Conservation (phyloP, 1,140 invertebrate genomes). For the Eriocheir sinensis region DNA sequence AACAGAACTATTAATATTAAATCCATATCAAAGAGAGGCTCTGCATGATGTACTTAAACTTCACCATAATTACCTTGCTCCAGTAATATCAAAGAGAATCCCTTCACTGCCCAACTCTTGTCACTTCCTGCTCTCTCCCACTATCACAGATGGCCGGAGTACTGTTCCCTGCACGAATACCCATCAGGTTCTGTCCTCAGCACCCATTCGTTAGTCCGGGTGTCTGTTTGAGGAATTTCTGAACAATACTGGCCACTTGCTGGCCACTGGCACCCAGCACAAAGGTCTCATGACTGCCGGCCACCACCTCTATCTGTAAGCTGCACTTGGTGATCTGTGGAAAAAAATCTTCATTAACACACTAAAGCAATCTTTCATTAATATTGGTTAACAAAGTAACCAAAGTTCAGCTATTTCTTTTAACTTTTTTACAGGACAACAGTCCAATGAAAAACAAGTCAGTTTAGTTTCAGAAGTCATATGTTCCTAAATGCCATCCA, state of each 20-base stretch:
- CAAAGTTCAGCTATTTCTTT: too few relatives aligned
- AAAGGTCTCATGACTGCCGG: constrained; percentile 47
- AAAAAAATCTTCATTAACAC: too few relatives aligned
- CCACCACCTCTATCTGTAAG: constrained; percentile 45
- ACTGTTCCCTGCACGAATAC: neutral
- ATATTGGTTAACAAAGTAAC: too few relatives aligned
- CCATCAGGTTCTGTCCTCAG: neutral
- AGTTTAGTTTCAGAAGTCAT: too few relatives aligned
- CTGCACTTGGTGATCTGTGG: constrained; percentile 34
- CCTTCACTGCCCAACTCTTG: neutral
- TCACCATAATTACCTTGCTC: too few relatives aligned
- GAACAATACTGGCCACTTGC: constrained; percentile 47
- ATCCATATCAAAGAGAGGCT: neutral
- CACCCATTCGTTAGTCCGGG: neutral
- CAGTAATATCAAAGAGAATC: neutral
- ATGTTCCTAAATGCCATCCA: too few relatives aligned
- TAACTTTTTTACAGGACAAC: too few relatives aligned
- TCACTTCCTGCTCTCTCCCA: neutral
- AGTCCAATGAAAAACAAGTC: too few relatives aligned
- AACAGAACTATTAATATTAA: neutral
- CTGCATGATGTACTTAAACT: too few relatives aligned
- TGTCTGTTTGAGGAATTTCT: constrained; percentile 35
- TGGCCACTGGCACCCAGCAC: constrained; percentile 46
- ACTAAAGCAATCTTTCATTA: too few relatives aligned
- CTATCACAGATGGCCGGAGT: constrained; percentile 10